These are phyloP conservation scores for Holothuria scabra DNA, from an alignment of 53 echinoderm and acorn worm species.

Conservation along the genomic window DNA sequence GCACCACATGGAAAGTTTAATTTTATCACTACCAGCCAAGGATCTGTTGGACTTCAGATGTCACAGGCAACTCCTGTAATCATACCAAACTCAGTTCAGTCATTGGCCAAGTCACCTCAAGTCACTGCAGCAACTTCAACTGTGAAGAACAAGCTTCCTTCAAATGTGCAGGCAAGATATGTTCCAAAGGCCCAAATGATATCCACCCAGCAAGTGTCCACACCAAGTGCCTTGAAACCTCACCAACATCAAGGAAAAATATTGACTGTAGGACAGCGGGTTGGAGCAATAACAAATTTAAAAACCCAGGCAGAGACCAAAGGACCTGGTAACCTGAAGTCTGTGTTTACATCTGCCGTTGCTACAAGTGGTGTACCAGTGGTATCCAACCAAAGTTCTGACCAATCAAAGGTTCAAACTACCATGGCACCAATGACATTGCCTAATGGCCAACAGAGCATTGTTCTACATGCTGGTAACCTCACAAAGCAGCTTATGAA, in stretches of 20 bases:
- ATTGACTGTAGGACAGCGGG: constrained; percentile 76
- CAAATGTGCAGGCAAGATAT: constrained; percentile 32
- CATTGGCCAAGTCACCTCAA: constrained; percentile 46
- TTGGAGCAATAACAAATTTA: constrained; percentile 84
- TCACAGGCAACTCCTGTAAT: constrained; percentile 42
- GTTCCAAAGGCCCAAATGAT: constrained; percentile 11
- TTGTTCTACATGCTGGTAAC: constrained; percentile 23
- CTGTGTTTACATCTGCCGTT: constrained; percentile 23
- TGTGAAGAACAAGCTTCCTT: constrained; percentile 38
- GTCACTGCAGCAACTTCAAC: constrained; percentile 33
- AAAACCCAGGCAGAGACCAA: neutral
- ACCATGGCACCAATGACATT: neutral
- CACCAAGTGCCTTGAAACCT: constrained; percentile 45
- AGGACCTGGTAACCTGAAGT: too few species aligned
- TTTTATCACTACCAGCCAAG: constrained; percentile 45
- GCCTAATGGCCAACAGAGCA: constrained; percentile 45
- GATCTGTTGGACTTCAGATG: constrained; percentile 58
- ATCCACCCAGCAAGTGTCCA: neutral
- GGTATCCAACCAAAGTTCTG: neutral
- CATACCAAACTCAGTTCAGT: constrained; percentile 20
- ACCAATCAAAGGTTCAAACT: neutral
- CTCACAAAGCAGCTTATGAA: constrained; percentile 23
- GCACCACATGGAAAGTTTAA: constrained; percentile 45
- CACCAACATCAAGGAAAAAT: constrained; percentile 66
- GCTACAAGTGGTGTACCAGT: constrained; percentile 32